Evolutionary conservation across 2,797 vertebrate species (phyloP), one percentile per base, ranked within the genome.

Genomic region (Hylomyscus alleni): DNA sequence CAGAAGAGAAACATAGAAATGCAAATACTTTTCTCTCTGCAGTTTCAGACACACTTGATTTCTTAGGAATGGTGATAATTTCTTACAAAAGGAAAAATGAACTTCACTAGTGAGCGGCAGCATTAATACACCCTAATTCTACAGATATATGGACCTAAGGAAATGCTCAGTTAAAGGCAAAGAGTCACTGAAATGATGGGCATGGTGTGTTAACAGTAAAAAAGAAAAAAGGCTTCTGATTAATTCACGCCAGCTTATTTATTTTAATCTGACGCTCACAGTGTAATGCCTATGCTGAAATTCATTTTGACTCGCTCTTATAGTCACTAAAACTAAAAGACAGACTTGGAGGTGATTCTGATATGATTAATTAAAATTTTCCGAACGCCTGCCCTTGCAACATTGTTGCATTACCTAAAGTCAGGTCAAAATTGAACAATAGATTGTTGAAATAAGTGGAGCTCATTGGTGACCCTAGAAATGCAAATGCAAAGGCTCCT

Each of bases 211-310:
- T 90, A 87, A 78, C 8, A n/a, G 17, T 44, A 89, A 14, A 96
- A 65, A 37, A 1, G 15, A 83, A 54, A 93, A 91, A 92, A 96
- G 26, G 6, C 34, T 90, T 87, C 78, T 81, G 78, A 67, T 65
- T 93, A 96, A 95, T 92, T 69, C 34, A 73, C 50, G 54, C 52
- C n/a, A 85, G 44, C 52, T 93, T 95, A 93, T 89, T 93, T 96
- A 60, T 93, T 97, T 96, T 93, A 80, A 93, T 26, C 87, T 96
- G 80, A 78, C 93, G n/a, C 62, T 93, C 12, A 81, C 93, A 83
- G 52, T 85, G 82, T 92, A 93, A 67, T 15, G 75, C 77, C 69
- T 97, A 47, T 93, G 52, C 52, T 94, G 52, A 84, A 86, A 92
- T 86, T 90, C 81, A 58, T 85, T 96, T 91, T 93, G 56, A 96